Conservation (phyloP, 2,888 invertebrate species). For the Coleophora flavipennella region DNA sequence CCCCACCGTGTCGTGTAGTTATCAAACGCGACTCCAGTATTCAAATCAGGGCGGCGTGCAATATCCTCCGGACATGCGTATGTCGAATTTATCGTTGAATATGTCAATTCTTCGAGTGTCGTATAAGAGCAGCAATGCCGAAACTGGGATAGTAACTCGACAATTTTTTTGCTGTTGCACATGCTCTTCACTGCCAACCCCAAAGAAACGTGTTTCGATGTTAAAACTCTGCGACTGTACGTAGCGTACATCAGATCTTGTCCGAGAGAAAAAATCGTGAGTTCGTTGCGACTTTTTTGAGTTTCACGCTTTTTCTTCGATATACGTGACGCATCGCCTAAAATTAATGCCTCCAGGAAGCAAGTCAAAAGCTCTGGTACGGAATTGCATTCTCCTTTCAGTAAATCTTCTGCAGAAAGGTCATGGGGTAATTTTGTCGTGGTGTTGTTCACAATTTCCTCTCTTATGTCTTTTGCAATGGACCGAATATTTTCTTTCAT, state of each 20-base stretch:
- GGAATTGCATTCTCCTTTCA: conserved; percentile 6
- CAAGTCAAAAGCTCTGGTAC: conserved; percentile 6
- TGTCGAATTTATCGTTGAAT: conserved; percentile 9
- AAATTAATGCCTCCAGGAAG: conserved; percentile 5
- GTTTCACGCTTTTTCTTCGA: conserved; percentile 4
- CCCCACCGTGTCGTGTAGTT: conserved; percentile 14
- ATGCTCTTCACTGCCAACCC: conserved; percentile 24
- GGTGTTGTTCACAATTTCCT: conserved; percentile 4
- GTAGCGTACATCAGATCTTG: conserved; percentile 22
- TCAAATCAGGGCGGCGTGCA: conserved; percentile 11
- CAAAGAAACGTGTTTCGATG: conserved; percentile 24
- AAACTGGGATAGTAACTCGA: conserved; percentile 12
- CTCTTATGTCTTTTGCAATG: conserved; percentile 5
- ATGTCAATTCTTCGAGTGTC: conserved; percentile 23
- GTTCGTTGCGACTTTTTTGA: conserved; percentile 3
- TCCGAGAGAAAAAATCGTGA: conserved; percentile 11
- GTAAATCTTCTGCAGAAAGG: conserved; percentile 5
- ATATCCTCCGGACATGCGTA: conserved; percentile 8
- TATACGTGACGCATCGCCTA: conserved; percentile 5
- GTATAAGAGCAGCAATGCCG: conserved; percentile 24
- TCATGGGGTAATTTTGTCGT: conserved; percentile 7
- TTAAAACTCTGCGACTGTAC: conserved; percentile 16
- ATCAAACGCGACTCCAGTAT: conserved; percentile 16
- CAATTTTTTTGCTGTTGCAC: conserved; percentile 16
- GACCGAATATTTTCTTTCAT: conserved; percentile 6